Conservation (phyloP, 2,888 invertebrate genomes). For the Pristionchus mayeri region DNA sequence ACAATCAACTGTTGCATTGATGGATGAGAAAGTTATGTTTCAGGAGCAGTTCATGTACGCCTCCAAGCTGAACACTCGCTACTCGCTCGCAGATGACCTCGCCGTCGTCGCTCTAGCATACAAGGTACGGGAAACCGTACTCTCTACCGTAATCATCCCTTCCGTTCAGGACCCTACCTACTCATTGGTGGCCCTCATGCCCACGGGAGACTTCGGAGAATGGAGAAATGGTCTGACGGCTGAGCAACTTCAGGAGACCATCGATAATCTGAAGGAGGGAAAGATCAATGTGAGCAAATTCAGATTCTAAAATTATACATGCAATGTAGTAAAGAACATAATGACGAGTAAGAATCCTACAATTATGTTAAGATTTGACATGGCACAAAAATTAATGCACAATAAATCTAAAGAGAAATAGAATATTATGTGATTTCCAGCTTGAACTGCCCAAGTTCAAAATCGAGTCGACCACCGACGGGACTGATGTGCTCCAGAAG, state of each 20-base stretch:
- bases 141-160: not conserved
- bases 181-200: not conserved
- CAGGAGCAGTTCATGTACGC: slow-evolving; percentile 85
- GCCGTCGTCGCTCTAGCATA: slow-evolving; percentile 63
- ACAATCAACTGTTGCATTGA: too few relatives aligned
- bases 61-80: slow-evolving; percentile 82
- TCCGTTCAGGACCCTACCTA: not conserved
- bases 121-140: slow-evolving; percentile 45
- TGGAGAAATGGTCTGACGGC: not conserved
- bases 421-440: not conserved
- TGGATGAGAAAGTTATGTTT: too few relatives aligned
- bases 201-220: not conserved
- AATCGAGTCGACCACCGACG: too few relatives aligned
- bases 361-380: too few relatives aligned
- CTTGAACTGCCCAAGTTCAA: too few relatives aligned
- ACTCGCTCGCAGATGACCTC: slow-evolving; percentile 53
- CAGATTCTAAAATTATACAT: not conserved
- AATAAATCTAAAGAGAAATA: too few relatives aligned
- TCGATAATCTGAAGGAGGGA: not conserved
- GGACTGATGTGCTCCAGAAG: too few relatives aligned
- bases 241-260: not conserved
- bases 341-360: too few relatives aligned
- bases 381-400: too few relatives aligned
- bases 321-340: too few relatives aligned
- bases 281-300: not conserved